These are phyloP conservation scores for Lampropteryx suffumata DNA, from an alignment of 2,888 invertebrate genomes.

Conservation along the genomic window DNA sequence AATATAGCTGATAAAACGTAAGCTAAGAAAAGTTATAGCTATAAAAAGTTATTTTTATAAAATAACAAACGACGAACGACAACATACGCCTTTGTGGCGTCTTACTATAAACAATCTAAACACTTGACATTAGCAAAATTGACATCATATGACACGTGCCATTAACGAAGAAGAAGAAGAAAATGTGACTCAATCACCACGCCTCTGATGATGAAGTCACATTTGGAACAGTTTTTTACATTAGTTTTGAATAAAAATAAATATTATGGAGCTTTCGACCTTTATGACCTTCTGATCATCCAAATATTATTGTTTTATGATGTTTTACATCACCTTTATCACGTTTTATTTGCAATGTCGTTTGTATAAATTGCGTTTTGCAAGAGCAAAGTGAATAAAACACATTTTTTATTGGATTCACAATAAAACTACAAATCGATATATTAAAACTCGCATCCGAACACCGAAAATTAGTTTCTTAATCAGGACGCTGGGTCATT, in stretches of 20 bases:
- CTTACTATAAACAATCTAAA: too few species aligned
- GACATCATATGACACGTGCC: too few species aligned
- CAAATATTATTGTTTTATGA: too few species aligned
- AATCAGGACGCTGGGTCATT: slow-evolving; percentile 69
- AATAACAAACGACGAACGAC: too few species aligned
- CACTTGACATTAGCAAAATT: too few species aligned
- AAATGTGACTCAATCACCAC: slow-evolving; percentile 30
- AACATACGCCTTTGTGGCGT: too few species aligned
- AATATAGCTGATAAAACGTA: too few species aligned
- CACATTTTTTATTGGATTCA: slow-evolving; percentile 21
- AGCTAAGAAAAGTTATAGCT: too few species aligned
- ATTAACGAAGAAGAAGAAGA: too few species aligned
- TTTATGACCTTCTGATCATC: too few species aligned
- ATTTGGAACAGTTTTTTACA: not conserved
- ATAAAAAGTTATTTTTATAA: too few species aligned
- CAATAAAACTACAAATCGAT: slow-evolving; percentile 44
- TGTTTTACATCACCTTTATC: too few species aligned
- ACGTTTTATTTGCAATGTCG: not conserved
- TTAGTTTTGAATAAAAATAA: not conserved
- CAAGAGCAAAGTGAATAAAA: slow-evolving; percentile 9
- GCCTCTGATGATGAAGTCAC: slow-evolving; percentile 23
- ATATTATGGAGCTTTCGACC: not conserved
- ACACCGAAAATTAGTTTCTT: slow-evolving; percentile 68
- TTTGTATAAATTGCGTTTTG: slow-evolving; percentile 1
- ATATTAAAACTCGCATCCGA: slow-evolving; percentile 47